Percentiles rank a stretch among this genome's conserved stretches.
Conservation (phyloP, 2,113 vertebrate species). For the Acrocephalus kingi region DNA sequence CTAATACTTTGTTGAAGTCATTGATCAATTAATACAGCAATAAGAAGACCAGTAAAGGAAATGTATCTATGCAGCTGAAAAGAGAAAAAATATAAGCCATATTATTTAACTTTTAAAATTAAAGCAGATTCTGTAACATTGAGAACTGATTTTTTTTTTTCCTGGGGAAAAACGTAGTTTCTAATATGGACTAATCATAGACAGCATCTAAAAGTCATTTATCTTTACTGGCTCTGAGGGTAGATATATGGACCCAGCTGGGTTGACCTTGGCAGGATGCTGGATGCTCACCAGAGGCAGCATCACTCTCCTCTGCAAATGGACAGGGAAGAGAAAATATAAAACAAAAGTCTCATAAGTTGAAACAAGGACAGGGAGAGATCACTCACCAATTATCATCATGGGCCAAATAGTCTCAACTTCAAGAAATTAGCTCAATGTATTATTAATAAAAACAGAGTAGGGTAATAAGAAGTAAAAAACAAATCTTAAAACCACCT, state of each 20-base stretch:
- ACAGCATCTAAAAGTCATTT: too few relatives aligned
- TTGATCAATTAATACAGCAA: background rate
- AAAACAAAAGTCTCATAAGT: background rate
- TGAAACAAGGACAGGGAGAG: background rate
- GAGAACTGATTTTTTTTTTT: background rate
- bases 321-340: background rate
- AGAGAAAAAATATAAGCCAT: background rate
- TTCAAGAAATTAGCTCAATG: background rate
- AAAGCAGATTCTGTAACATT: background rate
- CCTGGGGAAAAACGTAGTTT: background rate
- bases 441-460: background rate
- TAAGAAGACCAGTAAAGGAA: background rate
- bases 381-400: background rate
- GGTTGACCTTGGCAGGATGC: background rate
- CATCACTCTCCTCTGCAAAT: background rate
- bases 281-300: fast-evolving
- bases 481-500: background rate
- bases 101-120: background rate
- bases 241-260: background rate
- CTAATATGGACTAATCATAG: background rate
- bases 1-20: background rate
- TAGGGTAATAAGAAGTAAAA: background rate
- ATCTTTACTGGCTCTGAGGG: background rate
- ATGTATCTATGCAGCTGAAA: background rate
- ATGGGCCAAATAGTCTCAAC: fast-evolving